These are phyloP conservation scores for Neuroscelio doddi DNA, from an alignment of 2,888 invertebrate species.

Conservation along the genomic window DNA sequence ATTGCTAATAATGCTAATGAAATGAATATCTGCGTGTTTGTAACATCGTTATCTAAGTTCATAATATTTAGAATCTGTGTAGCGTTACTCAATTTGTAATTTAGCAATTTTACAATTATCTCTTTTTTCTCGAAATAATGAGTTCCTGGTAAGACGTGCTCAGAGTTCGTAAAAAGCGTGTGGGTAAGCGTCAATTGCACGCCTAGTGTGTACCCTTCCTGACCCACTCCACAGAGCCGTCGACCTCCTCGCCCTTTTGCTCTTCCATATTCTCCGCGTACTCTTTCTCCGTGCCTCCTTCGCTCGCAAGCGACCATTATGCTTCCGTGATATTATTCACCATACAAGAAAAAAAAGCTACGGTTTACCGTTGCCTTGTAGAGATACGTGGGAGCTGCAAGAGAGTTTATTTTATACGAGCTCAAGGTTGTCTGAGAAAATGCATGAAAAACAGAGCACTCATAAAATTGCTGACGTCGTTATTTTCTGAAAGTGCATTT, in stretches of 20 bases:
- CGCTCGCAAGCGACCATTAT: slow-evolving; percentile 25
- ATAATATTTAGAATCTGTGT: not conserved
- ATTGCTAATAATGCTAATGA: no score
- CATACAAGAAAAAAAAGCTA: slow-evolving; percentile 24
- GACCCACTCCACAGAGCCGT: slow-evolving; percentile 52
- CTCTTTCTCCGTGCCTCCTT: slow-evolving; percentile 32
- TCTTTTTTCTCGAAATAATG: slow-evolving; percentile 7
- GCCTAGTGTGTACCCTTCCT: slow-evolving; percentile 36
- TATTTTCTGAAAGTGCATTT: no score
- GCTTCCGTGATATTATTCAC: slow-evolving; percentile 33
- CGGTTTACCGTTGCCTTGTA: slow-evolving; percentile 37
- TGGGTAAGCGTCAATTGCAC: slow-evolving; percentile 39
- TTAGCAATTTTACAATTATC: slow-evolving; percentile 6
- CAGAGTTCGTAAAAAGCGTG: slow-evolving; percentile 19
- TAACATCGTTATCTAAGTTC: not conserved
- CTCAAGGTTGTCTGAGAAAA: slow-evolving; percentile 37
- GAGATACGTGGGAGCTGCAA: slow-evolving; percentile 35
- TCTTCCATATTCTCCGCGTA: slow-evolving; percentile 17
- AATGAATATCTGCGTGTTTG: no score
- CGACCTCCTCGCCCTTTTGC: slow-evolving; percentile 39
- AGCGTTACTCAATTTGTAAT: slow-evolving; percentile 1
- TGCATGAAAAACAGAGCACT: slow-evolving; percentile 3
- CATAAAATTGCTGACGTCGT: not conserved
- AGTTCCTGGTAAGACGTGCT: slow-evolving; percentile 7
- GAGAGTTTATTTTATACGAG: slow-evolving; percentile 28